Evolutionary conservation across 2,797 vertebrate species (phyloP), one percentile per base, ranked within the genome.

Genomic region (Potorous gilbertii): DNA sequence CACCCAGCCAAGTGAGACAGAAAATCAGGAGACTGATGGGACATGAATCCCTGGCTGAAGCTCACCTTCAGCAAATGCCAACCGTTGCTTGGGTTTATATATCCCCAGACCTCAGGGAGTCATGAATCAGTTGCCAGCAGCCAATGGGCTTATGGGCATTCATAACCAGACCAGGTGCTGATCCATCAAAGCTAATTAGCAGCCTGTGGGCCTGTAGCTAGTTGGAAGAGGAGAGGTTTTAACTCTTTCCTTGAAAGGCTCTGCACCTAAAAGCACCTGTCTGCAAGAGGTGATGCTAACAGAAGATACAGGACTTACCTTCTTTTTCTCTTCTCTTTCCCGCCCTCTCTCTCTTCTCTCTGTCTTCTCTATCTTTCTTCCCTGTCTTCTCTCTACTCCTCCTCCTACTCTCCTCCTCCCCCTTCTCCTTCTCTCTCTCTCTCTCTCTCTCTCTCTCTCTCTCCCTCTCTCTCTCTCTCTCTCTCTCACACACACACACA

Each of bases 121-220:
- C 95, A 0, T 55, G 96, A 95, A 90, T 97, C 96, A 97, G 97
- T 97, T 96, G 97, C 98, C 97, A 97, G 97, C 95, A 97, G 93
- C 97, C 98, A 98, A 97, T 96, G 91, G 95, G 95, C 95, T 97
- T 97, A 90, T 87, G 96, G 96, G 97, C 96, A 94, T 96, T 96
- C 95, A 91, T 96, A 95, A 97, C 94, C 96, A 98, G 97, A 96
- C 98, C 98, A 98, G 97, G 97, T 97, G 97, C 97, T 97, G 93
- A 98, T 98, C 97, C 97, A 97, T 98, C 97, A 98, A n/a, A 97
- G 94, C 97, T 98, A 97, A 98, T 98, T 98, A 98, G 97, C 97
- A 98, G 97, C 97, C 97, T 97, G 97, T 96, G 94, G 97, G 96
- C 96, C 96, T 27, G 87, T 93, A 62, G 97, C 97, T 96, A 96